These are phyloP conservation scores for Ectemnius lituratus DNA, from an alignment of 2,888 invertebrate genomes.

Conservation along the genomic window DNA sequence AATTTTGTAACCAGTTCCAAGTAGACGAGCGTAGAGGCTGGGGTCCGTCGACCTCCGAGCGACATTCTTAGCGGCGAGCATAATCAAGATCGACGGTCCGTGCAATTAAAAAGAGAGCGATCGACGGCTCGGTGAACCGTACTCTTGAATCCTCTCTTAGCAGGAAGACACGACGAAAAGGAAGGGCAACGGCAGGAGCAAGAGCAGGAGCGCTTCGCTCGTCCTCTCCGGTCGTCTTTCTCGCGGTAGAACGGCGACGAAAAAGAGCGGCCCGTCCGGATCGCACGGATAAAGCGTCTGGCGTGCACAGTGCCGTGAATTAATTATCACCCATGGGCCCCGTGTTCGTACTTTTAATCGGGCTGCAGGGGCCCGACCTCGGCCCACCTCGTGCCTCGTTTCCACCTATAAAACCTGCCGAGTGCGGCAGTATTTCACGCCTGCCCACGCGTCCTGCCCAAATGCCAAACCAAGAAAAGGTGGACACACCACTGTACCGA, in stretches of 20 bases:
- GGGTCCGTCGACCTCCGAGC: slow-evolving; percentile 46
- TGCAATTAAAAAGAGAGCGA: slow-evolving; percentile 59
- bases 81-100: slow-evolving; percentile 60
- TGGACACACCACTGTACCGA: slow-evolving; percentile 32
- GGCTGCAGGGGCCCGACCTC: slow-evolving; percentile 57
- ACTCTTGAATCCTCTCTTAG: slow-evolving; percentile 47
- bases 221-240: background rate
- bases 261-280: slow-evolving; percentile 59
- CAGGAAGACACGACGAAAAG: slow-evolving; percentile 37
- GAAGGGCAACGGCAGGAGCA: slow-evolving; percentile 10
- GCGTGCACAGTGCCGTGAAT: slow-evolving; percentile 67
- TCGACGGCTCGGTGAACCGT: slow-evolving; percentile 53
- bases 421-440: slow-evolving; percentile 69
- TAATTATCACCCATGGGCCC: slow-evolving; percentile 67
- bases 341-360: slow-evolving; percentile 66
- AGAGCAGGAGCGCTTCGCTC: background rate
- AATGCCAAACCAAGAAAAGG: slow-evolving; percentile 42
- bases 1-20: background rate
- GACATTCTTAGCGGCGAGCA: slow-evolving; percentile 51
- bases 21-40: background rate
- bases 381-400: slow-evolving; percentile 51
- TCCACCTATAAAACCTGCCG: slow-evolving; percentile 62
- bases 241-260: slow-evolving; percentile 38
- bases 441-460: slow-evolving; percentile 67
- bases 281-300: slow-evolving; percentile 61